These are phyloP conservation scores for Danio choprae DNA, from an alignment of 2,797 vertebrate species.

Conservation along the genomic window DNA sequence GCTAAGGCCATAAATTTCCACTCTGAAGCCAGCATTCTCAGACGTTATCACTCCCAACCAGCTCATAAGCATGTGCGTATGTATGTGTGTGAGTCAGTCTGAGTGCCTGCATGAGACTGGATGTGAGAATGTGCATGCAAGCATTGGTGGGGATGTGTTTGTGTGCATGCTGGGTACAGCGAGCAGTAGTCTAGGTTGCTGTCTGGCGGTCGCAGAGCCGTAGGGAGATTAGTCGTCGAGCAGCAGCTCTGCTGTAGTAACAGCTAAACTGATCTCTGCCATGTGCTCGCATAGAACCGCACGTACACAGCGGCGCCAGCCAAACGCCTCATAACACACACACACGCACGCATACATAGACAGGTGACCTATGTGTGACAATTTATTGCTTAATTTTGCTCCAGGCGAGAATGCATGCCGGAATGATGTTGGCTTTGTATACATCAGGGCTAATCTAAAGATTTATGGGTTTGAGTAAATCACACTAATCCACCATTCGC, in stretches of 20 bases:
- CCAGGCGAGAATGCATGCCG: not conserved
- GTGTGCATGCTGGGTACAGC: constrained; percentile 47
- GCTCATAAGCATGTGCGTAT: not conserved
- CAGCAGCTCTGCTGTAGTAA: constrained; percentile 68
- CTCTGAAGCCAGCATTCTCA: constrained; percentile 27
- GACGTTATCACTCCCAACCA: constrained; percentile 34
- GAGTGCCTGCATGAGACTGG: constrained; percentile 17
- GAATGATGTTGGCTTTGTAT: not conserved
- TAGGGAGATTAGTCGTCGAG: constrained; percentile 70
- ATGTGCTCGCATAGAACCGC: constrained; percentile 64
- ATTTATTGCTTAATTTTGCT: not conserved
- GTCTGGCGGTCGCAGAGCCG: constrained; percentile 61
- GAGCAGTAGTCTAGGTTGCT: constrained; percentile 64
- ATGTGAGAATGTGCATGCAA: constrained; percentile 14
- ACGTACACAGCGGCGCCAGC: constrained; percentile 71
- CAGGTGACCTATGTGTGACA: constrained; percentile 21
- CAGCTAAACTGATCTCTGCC: constrained; percentile 64
- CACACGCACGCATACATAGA: constrained; percentile 56
- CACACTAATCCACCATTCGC: constrained; percentile 17
- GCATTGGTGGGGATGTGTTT: not conserved
- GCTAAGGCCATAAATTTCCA: constrained; percentile 25
- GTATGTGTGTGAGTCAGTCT: constrained; percentile 23
- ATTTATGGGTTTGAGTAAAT: constrained; percentile 2
- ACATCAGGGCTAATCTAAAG: not conserved
- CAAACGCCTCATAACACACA: constrained; percentile 64